phyloP scores from a whole-genome alignment of 2,888 invertebrate genomes.

The Crematogaster levior region DNA sequence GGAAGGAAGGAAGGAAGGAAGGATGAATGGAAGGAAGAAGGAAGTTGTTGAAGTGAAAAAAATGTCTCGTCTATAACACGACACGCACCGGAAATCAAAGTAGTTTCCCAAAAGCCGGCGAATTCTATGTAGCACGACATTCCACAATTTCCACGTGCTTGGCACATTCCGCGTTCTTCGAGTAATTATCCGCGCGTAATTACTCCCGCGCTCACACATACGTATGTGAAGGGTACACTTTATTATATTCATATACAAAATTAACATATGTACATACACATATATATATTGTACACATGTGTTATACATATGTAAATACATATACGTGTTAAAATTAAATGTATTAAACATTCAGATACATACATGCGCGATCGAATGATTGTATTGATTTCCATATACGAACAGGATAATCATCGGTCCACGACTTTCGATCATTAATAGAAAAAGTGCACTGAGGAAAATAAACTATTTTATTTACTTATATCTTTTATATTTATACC shows the following conservation, averaged over 20 bases:
- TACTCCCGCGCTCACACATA: constrained; percentile 37
- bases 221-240: not conserved
- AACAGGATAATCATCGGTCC: not conserved
- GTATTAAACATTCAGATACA: not conserved
- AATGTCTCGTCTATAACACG: not conserved
- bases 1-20: not conserved
- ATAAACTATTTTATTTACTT: not conserved
- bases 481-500: too few species aligned
- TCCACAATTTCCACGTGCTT: constrained; percentile 60
- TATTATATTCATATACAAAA: not conserved
- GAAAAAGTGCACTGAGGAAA: not conserved
- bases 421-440: not conserved
- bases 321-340: not conserved
- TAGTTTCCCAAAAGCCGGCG: constrained; percentile 10
- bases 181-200: constrained; percentile 63
- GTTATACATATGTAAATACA: not conserved
- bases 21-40: not conserved
- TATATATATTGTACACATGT: not conserved
- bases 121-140: constrained; percentile 54
- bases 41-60: constrained; percentile 5
- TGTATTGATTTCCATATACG: not conserved
- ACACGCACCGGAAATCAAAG: constrained; percentile 49
- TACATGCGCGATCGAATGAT: not conserved
- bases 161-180: constrained; percentile 58
- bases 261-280: not conserved